Evolutionary conservation across 1,140 invertebrate genomes (phyloP).

Genomic region (Trachymyrmex cornetzi): DNA sequence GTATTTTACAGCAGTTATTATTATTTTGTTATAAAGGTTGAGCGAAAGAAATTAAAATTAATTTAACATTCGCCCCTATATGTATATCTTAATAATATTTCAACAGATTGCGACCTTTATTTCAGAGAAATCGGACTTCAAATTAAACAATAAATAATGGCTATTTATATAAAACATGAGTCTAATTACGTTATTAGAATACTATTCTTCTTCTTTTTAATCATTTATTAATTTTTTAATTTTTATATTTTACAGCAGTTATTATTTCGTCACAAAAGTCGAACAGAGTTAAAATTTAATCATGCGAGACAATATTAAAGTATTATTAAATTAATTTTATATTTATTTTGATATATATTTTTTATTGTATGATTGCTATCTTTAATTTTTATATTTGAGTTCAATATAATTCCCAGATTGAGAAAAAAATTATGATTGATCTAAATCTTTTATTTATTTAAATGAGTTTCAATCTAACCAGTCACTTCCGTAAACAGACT

Average conservation of each 20-base stretch:
- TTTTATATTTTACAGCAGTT: not conserved
- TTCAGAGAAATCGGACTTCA: not conserved
- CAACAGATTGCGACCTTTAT: not conserved
- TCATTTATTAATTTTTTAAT: not conserved
- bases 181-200: not conserved
- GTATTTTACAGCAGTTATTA: not conserved
- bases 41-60: not conserved
- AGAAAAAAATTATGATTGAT: not conserved
- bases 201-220: not conserved
- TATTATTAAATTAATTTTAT: conserved; percentile 8
- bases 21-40: not conserved
- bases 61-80: too few relatives aligned
- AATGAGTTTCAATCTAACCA: conserved; percentile 49
- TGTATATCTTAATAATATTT: not conserved
- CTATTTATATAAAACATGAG: not conserved
- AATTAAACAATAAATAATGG: not conserved
- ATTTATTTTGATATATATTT: not conserved
- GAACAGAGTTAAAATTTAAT: not conserved
- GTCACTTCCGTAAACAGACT: conserved; percentile 38
- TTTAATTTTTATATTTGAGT: not conserved
- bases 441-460: not conserved
- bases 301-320: not conserved
- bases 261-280: not conserved
- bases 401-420: not conserved
- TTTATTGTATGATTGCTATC: not conserved